Evolutionary conservation across 2,113 vertebrate genomes (phyloP), one percentile per base, ranked within the genome.

Genomic region (Ciconia boyciana): DNA sequence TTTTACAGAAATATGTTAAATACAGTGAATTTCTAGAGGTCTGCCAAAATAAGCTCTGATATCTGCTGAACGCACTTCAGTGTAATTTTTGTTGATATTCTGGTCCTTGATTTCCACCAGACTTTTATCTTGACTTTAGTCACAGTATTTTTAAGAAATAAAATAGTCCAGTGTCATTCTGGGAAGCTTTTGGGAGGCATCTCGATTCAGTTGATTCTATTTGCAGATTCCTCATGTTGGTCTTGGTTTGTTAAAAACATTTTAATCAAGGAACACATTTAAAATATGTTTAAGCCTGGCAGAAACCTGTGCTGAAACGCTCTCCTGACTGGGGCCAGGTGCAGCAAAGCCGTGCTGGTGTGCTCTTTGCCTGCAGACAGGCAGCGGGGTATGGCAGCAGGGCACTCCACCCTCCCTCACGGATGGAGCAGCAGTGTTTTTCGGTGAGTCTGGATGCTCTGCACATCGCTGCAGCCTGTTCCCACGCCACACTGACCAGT

Each of bases 351-450:
- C 7, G 4, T 4, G 14, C 22, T 8, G 29, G 49, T 29, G 39
- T 4, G 0, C 8, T 28, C 32, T 29, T 11, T 43, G 41, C 29
- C 0, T 1, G 43, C 31, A 57, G 52, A 25, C 14, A 10, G 21
- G 29, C 39, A 48, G 49, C 0, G 0, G 7, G 7, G 1, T 24
- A 26, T 2, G 48, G 48, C 48, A 80, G 55, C 61, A 51, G n/a
- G 32, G n/a, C 36, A 18, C 11, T 22, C 32, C 7, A 1, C 8
- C 18, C 8, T 31, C 46, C 52, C 61, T 69, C 32, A 14, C 16
- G 52, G 48, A 13, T 7, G 49, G 24, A 87, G 39, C 18, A 52
- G 61, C n/a, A n/a, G 24, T 1, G 6, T 0, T 25, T 80, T 43
- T 25, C 1, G 4, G 39, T 15, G 21, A 87, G 69, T 34, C 13